A percentile compares a stretch with the other conserved stretches of the same genome.
These are phyloP conservation scores for Bellardia bayeri DNA, from an alignment of 2,888 invertebrate species.

Conservation along the genomic window DNA sequence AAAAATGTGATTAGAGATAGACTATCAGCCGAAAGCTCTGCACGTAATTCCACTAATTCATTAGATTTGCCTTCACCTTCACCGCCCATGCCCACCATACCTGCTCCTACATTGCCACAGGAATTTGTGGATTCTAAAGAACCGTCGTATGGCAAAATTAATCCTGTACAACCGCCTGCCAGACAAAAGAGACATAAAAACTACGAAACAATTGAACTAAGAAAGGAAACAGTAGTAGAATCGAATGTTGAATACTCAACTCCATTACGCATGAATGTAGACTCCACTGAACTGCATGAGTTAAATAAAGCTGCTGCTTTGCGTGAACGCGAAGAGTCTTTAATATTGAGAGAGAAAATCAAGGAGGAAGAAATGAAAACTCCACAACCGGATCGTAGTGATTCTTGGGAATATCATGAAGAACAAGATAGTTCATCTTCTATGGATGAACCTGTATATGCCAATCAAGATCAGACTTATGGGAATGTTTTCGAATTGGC, in stretches of 20 bases:
- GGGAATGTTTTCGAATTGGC: slow-evolving; percentile 83
- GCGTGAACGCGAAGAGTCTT: slow-evolving; percentile 79
- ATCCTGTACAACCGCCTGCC: slow-evolving; percentile 77
- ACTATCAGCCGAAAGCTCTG: slow-evolving; percentile 65
- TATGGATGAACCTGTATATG: slow-evolving; percentile 82
- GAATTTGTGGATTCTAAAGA: slow-evolving; percentile 73
- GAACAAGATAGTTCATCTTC: slow-evolving; percentile 77
- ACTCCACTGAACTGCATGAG: slow-evolving; percentile 80
- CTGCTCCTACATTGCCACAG: slow-evolving; percentile 80
- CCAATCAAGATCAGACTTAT: slow-evolving; percentile 83
- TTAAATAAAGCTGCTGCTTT: slow-evolving; percentile 77
- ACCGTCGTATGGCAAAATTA: slow-evolving; percentile 78
- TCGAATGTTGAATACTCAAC: not conserved
- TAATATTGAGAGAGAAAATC: slow-evolving; percentile 78
- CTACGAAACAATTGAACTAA: slow-evolving; percentile 80
- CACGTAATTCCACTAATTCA: slow-evolving; percentile 76
- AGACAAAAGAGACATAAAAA: slow-evolving; percentile 80
- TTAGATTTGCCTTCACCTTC: slow-evolving; percentile 75
- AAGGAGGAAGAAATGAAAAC: slow-evolving; percentile 77
- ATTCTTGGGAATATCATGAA: slow-evolving; percentile 83
- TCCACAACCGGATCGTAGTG: slow-evolving; percentile 82
- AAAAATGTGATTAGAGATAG: slow-evolving; percentile 62
- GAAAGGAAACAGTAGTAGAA: slow-evolving; percentile 70
- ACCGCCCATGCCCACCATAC: slow-evolving; percentile 82
- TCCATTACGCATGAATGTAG: slow-evolving; percentile 78